phyloP scores from a whole-genome alignment of 2,888 invertebrate species.

The Drosophila differens region DNA sequence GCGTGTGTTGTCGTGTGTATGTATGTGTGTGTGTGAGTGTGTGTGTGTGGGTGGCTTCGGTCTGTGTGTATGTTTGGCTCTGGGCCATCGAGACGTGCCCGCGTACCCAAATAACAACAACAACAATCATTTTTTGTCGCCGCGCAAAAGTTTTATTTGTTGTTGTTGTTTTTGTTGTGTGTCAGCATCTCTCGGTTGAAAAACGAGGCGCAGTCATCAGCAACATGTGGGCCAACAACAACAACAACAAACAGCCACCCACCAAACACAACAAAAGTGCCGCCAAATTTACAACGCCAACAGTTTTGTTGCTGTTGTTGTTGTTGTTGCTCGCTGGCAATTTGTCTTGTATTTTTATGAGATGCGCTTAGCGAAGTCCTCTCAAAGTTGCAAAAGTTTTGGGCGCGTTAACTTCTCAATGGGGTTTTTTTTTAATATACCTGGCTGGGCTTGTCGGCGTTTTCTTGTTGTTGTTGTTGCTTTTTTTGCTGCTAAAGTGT shows the following conservation, averaged over 20 bases:
- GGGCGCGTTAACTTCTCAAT: constrained; percentile 44
- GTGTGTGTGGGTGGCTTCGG: constrained; percentile 48
- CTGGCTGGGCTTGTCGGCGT: constrained; percentile 36
- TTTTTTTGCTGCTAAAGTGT: constrained; percentile 17
- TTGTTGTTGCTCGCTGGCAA: constrained; percentile 27
- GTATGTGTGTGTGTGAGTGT: constrained; percentile 27
- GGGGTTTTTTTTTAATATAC: constrained; percentile 36
- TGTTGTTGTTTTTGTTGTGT: constrained; percentile 22
- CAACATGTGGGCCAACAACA: constrained; percentile 58
- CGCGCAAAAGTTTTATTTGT: constrained; percentile 38
- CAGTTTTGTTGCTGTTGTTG: constrained; percentile 13
- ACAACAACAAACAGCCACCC: constrained; percentile 46
- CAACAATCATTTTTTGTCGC: constrained; percentile 55
- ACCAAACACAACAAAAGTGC: constrained; percentile 61
- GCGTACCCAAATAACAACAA: constrained; percentile 36
- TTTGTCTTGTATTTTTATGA: constrained; percentile 58
- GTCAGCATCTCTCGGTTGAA: constrained; percentile 46
- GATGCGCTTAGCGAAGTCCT: constrained; percentile 39
- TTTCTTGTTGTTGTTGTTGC: constrained; percentile 17
- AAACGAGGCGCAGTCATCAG: constrained; percentile 51
- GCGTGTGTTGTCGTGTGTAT: constrained; percentile 12
- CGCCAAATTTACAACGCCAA: constrained; percentile 57
- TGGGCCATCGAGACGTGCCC: constrained; percentile 73
- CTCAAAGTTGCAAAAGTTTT: constrained; percentile 31
- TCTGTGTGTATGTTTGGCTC: constrained; percentile 54